Percentiles rank a stretch among this genome's conserved stretches.
Conservation (phyloP, 1,140 invertebrate genomes). For the Probaryconus sp. region DNA sequence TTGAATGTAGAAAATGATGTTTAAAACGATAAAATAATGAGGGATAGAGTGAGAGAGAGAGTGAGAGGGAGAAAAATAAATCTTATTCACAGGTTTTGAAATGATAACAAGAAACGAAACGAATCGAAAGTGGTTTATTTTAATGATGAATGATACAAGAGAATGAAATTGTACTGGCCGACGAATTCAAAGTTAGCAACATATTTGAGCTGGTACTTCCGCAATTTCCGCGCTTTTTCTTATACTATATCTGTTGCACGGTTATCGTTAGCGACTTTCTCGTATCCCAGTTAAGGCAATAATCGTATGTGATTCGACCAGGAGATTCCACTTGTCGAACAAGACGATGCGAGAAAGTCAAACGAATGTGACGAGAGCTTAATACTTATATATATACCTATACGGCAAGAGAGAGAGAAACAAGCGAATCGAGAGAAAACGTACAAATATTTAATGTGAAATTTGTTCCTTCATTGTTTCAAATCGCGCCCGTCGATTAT, state of each 20-base stretch:
- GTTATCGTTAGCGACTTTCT: slow-evolving; percentile 50
- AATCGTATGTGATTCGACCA: slow-evolving; percentile 49
- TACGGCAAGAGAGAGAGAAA: slow-evolving; percentile 23
- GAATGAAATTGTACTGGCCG: slow-evolving; percentile 22
- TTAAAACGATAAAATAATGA: too few species aligned
- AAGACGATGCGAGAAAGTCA: slow-evolving; percentile 58
- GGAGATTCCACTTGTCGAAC: slow-evolving; percentile 59
- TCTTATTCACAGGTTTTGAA: background rate
- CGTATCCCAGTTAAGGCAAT: slow-evolving; percentile 59
- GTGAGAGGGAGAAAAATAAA: too few species aligned
- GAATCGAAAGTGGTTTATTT: slow-evolving; percentile 18
- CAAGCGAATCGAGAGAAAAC: slow-evolving; percentile 34
- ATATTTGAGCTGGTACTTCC: slow-evolving; percentile 39
- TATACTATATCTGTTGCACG: slow-evolving; percentile 45
- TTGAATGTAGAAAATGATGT: too few species aligned
- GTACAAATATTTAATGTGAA: slow-evolving; percentile 23
- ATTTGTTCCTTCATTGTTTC: slow-evolving; percentile 16
- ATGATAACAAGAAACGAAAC: background rate
- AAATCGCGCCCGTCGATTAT: slow-evolving; percentile 1
- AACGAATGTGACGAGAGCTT: slow-evolving; percentile 58
- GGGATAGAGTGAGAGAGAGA: too few species aligned
- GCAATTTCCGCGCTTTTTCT: slow-evolving; percentile 51
- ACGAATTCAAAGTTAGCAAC: slow-evolving; percentile 27
- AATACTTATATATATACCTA: slow-evolving; percentile 37
- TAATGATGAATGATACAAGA: slow-evolving; percentile 2